phyloP scores from a whole-genome alignment of 1,140 invertebrate genomes.

The Temnothorax longispinosus region DNA sequence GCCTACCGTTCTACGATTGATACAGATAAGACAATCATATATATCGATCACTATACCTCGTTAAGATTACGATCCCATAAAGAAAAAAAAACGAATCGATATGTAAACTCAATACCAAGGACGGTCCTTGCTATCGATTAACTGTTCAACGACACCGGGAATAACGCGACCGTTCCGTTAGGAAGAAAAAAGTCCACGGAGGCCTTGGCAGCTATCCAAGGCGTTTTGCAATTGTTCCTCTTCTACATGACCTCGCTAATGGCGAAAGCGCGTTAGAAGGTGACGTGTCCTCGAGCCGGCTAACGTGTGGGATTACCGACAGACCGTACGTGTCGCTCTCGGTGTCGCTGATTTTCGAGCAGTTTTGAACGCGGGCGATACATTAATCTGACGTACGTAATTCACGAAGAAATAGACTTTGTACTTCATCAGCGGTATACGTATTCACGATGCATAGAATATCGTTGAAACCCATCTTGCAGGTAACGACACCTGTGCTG shows the following conservation, averaged over 20 bases:
- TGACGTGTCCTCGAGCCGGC: slow-evolving; percentile 59
- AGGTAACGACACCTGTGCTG: neutral
- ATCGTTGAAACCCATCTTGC: neutral
- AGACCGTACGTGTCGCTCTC: slow-evolving; percentile 1
- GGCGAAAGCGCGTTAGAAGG: slow-evolving; percentile 60
- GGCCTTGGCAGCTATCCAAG: slow-evolving; percentile 41
- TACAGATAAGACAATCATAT: neutral
- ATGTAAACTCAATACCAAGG: slow-evolving; percentile 47
- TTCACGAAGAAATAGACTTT: neutral
- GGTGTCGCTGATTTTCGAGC: neutral
- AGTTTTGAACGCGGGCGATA: slow-evolving; percentile 5
- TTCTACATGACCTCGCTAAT: slow-evolving; percentile 58
- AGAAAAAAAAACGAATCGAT: slow-evolving; percentile 1
- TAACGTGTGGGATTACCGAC: slow-evolving; percentile 47
- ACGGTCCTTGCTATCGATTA: slow-evolving; percentile 34
- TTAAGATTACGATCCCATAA: neutral
- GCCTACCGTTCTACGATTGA: neutral
- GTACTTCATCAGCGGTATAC: neutral
- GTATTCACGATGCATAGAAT: neutral
- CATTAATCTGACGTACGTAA: neutral
- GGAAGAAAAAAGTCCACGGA: slow-evolving; percentile 41
- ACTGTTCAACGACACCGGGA: slow-evolving; percentile 1
- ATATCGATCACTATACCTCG: neutral
- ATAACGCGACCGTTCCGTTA: slow-evolving; percentile 27
- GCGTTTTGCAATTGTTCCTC: slow-evolving; percentile 61